Evolutionary conservation across 2,797 vertebrate genomes (phyloP).

Genomic region (Brachyrhaphis roseni): DNA sequence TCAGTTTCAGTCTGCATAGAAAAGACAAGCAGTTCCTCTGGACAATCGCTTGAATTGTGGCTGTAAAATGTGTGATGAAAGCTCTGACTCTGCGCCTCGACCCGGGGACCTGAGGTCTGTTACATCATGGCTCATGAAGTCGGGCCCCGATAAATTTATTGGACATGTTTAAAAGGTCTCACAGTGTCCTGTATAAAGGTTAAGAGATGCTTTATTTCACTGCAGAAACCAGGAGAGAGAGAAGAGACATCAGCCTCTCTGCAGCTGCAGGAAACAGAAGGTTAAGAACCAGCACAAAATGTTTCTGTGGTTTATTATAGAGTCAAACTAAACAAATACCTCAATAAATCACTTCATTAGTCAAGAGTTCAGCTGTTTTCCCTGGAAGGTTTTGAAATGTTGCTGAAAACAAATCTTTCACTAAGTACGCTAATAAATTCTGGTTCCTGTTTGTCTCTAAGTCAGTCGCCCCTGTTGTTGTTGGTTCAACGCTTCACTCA

Average conservation of each 20-base stretch:
- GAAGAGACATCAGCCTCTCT: background rate
- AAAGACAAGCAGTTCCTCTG: background rate
- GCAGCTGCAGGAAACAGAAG: background rate
- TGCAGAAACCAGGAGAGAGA: background rate
- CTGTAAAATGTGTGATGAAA: background rate
- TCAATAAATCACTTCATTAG: background rate
- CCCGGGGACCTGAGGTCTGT: background rate
- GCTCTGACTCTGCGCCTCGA: background rate
- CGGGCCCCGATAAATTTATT: background rate
- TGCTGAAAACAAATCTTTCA: background rate
- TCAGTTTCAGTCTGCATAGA: background rate
- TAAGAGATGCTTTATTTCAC: background rate
- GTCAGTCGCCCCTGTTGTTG: background rate
- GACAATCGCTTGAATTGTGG: background rate
- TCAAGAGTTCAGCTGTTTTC: background rate
- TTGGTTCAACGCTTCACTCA: background rate
- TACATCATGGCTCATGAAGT: background rate
- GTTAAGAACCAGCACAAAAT: background rate
- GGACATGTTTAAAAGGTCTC: background rate
- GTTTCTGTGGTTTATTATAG: background rate
- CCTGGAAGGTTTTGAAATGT: background rate
- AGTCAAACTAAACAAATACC: background rate
- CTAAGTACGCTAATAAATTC: background rate
- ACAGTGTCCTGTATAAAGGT: background rate
- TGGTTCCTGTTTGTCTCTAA: background rate